phyloP scores from a whole-genome alignment of 1,140 invertebrate genomes.

The Hycleus phaleratus region DNA sequence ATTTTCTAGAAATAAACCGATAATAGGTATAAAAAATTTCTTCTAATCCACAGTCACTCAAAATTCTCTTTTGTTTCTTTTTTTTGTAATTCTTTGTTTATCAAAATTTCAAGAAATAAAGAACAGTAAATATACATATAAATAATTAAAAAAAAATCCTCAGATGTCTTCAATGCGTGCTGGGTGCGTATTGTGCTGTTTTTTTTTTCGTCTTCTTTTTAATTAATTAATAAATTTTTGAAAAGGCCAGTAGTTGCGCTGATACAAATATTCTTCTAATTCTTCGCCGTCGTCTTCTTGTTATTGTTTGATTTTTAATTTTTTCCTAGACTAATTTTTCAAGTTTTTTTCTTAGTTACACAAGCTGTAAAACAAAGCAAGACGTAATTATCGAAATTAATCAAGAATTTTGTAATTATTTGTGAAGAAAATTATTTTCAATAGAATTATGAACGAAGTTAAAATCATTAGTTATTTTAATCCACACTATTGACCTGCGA shows the following conservation, averaged over 20 bases:
- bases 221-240: slow-evolving; percentile 13
- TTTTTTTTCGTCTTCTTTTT: slow-evolving; percentile 44
- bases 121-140: slow-evolving; percentile 21
- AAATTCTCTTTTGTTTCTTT: slow-evolving; percentile 26
- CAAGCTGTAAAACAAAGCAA: slow-evolving; percentile 54
- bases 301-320: slow-evolving; percentile 46
- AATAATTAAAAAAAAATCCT: slow-evolving; percentile 58
- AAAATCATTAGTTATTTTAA: no score
- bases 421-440: no score
- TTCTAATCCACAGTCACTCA: slow-evolving; percentile 39
- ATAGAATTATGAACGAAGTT: no score
- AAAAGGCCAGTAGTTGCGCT: slow-evolving; percentile 41
- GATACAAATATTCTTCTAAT: slow-evolving; percentile 21
- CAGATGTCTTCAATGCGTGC: slow-evolving; percentile 88
- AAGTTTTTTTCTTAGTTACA: slow-evolving; percentile 59
- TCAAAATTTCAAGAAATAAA: no score
- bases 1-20: slow-evolving; percentile 23
- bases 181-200: slow-evolving; percentile 63
- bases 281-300: slow-evolving; percentile 12
- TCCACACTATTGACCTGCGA: no score
- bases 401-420: no score
- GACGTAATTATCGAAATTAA: no score
- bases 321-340: slow-evolving; percentile 52
- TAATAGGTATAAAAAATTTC: slow-evolving; percentile 24
- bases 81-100: not conserved